Percentiles rank a stretch among this genome's conserved stretches.
Evolutionary conservation across 2,113 vertebrate genomes (phyloP).

Genomic region (zebrafish (Danio rerio)): DNA sequence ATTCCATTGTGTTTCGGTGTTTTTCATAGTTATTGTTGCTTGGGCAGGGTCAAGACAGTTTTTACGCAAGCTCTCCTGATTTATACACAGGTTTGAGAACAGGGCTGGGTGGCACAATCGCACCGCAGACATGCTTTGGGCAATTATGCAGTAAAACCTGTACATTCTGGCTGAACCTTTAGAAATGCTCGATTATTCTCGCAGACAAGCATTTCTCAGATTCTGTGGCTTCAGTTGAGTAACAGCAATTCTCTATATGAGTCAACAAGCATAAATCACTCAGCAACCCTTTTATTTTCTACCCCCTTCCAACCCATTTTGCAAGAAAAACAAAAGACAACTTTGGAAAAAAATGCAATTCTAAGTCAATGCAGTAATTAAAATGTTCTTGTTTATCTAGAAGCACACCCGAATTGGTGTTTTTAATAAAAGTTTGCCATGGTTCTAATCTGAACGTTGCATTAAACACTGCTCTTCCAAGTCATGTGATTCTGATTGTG

Average conservation of each 20-base stretch:
- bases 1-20: slow-evolving; percentile 9
- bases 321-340: slow-evolving; percentile 22
- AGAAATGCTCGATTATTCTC: slow-evolving; percentile 52
- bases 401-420: background rate
- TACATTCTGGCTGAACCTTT: slow-evolving; percentile 58
- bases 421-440: slow-evolving; percentile 12
- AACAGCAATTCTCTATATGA: slow-evolving; percentile 12
- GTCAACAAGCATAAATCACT: slow-evolving; percentile 52
- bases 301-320: background rate
- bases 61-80: background rate
- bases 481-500: slow-evolving; percentile 71
- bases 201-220: slow-evolving; percentile 45
- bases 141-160: slow-evolving; percentile 66
- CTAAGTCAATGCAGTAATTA: background rate
- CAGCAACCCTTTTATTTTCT: slow-evolving; percentile 14
- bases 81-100: background rate
- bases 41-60: slow-evolving; percentile 23
- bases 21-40: slow-evolving; percentile 22
- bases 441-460: background rate
- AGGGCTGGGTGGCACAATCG: slow-evolving; percentile 10
- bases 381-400: slow-evolving; percentile 23
- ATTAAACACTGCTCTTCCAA: slow-evolving; percentile 24
- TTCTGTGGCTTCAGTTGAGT: slow-evolving; percentile 47
- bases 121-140: slow-evolving; percentile 23
- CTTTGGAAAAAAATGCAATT: background rate